phyloP scores from a whole-genome alignment of 2,113 vertebrate species.

The Eclectus roratus region DNA sequence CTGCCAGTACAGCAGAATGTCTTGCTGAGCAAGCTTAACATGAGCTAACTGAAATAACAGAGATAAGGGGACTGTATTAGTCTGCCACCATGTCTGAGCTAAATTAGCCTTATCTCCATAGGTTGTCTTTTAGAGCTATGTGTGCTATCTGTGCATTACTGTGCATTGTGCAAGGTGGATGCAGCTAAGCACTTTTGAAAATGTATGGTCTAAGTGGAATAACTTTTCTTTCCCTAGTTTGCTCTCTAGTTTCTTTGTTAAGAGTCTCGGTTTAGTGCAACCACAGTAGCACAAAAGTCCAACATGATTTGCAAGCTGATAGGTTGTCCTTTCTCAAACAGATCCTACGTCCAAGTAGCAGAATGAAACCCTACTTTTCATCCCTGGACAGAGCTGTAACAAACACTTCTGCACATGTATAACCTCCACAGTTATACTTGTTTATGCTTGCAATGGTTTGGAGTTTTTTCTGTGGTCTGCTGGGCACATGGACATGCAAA shows the following conservation, averaged over 20 bases:
- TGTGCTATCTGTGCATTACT: background rate
- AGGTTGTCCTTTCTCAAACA: background rate
- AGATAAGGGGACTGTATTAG: conserved; percentile 10
- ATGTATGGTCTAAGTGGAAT: background rate
- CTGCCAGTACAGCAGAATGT: background rate
- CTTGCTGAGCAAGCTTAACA: conserved; percentile 7
- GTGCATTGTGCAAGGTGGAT: background rate
- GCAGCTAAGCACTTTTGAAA: conserved; percentile 12
- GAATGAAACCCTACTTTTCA: background rate
- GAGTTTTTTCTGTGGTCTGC: background rate
- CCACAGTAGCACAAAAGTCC: background rate
- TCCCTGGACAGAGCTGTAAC: background rate
- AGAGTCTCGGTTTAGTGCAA: background rate
- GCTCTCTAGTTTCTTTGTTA: background rate
- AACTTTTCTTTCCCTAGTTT: background rate
- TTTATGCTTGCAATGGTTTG: background rate
- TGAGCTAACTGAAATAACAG: conserved; percentile 38
- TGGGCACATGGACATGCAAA: background rate
- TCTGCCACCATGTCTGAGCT: conserved; percentile 23
- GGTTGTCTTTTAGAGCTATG: background rate
- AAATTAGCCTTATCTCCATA: background rate
- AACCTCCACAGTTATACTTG: background rate
- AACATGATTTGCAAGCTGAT: background rate
- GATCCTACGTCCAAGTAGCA: background rate
- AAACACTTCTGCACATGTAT: background rate